phyloP scores from a whole-genome alignment of 2,797 vertebrate genomes.

The Acrossocheilus fasciatus region DNA sequence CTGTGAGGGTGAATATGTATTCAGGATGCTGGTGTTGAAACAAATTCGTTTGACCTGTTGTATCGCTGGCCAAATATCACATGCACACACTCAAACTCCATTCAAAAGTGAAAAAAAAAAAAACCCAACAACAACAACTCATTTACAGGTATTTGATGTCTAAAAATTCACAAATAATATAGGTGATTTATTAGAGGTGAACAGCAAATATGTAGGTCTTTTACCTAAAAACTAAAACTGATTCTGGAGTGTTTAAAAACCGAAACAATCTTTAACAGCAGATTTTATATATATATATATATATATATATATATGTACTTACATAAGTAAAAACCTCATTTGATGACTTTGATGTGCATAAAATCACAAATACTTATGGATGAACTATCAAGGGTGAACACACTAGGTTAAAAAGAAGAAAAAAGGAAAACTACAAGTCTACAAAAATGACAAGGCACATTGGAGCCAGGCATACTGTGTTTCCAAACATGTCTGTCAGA shows the following conservation, averaged over 20 bases:
- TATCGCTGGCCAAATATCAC: not conserved
- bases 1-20: not conserved
- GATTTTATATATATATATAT: not conserved
- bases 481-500: conserved; percentile 6
- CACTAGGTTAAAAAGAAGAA: not conserved
- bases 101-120: not conserved
- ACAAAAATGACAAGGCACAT: conserved; percentile 24
- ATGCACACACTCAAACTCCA: conserved; percentile 16
- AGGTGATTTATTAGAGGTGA: not conserved
- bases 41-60: not conserved
- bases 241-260: conserved; percentile 9
- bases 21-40: conserved; percentile 6
- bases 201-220: not conserved
- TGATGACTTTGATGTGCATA: not conserved
- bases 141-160: not conserved
- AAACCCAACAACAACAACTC: not conserved
- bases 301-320: not conserved
- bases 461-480: conserved; percentile 11
- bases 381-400: not conserved
- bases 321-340: not conserved
- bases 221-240: not conserved
- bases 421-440: not conserved
- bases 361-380: not conserved
- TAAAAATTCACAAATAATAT: not conserved
- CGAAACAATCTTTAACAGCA: conserved; percentile 20